Evolutionary conservation across 92 coral and sea anemone genomes (phyloP), one percentile per base, ranked within the genome.

Genomic region (Bergia puertoricense): DNA sequence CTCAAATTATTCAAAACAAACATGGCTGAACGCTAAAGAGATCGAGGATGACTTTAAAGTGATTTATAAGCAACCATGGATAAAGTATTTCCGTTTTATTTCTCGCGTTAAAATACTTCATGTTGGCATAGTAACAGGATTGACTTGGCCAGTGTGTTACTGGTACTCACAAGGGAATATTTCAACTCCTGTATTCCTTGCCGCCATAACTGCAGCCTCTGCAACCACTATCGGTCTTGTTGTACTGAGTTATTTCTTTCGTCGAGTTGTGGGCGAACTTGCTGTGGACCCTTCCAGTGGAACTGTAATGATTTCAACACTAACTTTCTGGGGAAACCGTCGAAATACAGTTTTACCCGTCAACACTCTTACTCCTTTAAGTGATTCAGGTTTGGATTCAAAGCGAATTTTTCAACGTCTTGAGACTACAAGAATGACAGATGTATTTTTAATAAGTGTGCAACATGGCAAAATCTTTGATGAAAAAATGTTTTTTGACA

Each of bases 311-410:
- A 93, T 95, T 75, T 95, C 98, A 42, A 90, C 96, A 30, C 76
- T 95, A 59, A 90, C 96, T 1, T 95, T 95, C 88, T 95, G 98
- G 98, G 98, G 98, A 36, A 95, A 93, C 77, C 95, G 98, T 15
- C 88, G 92, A 69, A 90, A 92, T 76, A 62, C 67, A 42, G 86
- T 85, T 18, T 62, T 95, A 20, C 94, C 93, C 13, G 37, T 90
- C 2, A 38, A 90, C 8, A 45, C 71, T 38, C 38, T 95, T 0
- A 82, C 90, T 8, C 98, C 98, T 15, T 54, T 93, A 50, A 90
- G 91, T 59, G 98, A 95, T 80, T 86, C 92, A 39, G 98, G 95
- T 30, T 76, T 93, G 69, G 91, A 88, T 80, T 16, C 89, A 22
- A 95, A 91, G 80, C 88, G 89, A 76, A 65, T 91, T 50, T 95